Conservation (phyloP, 2,888 invertebrate species). For the Mayetiola destructor region DNA sequence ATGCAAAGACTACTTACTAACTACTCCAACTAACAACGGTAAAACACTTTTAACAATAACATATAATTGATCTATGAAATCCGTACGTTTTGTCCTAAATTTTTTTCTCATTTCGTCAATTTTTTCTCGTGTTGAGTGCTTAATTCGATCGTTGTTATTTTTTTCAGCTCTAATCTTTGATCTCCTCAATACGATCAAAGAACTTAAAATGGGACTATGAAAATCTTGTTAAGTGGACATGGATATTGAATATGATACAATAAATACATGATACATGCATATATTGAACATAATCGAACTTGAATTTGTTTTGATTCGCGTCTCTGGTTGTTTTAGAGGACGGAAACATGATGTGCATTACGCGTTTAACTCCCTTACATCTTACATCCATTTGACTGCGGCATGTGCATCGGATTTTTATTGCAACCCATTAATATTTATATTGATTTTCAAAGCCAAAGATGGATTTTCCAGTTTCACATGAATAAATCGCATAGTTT, state of each 20-base stretch:
- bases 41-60: constrained; percentile 2
- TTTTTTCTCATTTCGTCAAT: not conserved
- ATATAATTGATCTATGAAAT: constrained; percentile 11
- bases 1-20: not conserved
- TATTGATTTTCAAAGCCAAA: not conserved
- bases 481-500: too few species aligned
- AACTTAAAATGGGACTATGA: too few species aligned
- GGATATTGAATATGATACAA: too few species aligned
- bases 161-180: not conserved
- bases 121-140: not conserved
- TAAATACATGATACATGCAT: too few species aligned
- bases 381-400: too few species aligned
- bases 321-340: not conserved
- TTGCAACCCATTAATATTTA: not conserved
- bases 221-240: too few species aligned
- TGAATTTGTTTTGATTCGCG: not conserved
- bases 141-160: too few species aligned
- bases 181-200: too few species aligned
- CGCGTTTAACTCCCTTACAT: not conserved
- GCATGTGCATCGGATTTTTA: not conserved
- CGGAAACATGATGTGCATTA: not conserved
- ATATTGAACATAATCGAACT: too few species aligned
- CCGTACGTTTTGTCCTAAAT: not conserved
- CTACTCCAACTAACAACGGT: not conserved
- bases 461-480: constrained; percentile 8